Evolutionary conservation across 2,113 vertebrate species (phyloP), one percentile per base, ranked within the genome.

Genomic region (Callospermophilus lateralis): DNA sequence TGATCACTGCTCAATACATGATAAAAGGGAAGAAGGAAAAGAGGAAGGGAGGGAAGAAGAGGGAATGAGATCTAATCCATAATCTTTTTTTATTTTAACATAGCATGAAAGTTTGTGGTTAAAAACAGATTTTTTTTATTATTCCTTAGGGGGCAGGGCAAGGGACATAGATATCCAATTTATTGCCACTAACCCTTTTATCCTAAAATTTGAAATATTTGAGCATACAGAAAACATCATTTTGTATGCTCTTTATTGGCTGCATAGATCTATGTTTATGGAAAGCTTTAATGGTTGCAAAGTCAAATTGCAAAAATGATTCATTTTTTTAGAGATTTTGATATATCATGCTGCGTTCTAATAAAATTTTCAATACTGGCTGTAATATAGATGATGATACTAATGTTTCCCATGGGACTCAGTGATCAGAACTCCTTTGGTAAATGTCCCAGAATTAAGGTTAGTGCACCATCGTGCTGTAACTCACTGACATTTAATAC

Each of bases 331-430:
- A 94, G 68, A 95, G 85, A 97, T 95, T 61, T 96, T 97, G 95
- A 97, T 94, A 92, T 9, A 96, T 95, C 61, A 76, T 89, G 80
- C 86, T 95, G 61, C 24, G 93, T 97, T 98, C 95, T 97, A 98
- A 98, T 96, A 97, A 97, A 96, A 94, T 97, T 97, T 97, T 98
- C 93, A 98, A 89, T 97, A 94, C 51, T 58, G 16, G 39, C 72
- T 98, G 37, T 92, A 97, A 94, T 92, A 87, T 42, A 98, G 88
- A 98, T 96, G 96, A 87, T 74, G 93, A 74, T n/a, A 92, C 74
- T 89, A 89, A 89, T 76, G 81, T 86, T 73, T 97, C 95, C 97
- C 86, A 45, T 74, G 95, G 84, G 79, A 77, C 94, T 39, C 97
- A 96, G 91, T 0, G 15, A 97, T 73, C 90, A 88, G 84, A 89